These are phyloP conservation scores for Hetaerina americana DNA, from an alignment of 1,140 invertebrate genomes.

Conservation along the genomic window DNA sequence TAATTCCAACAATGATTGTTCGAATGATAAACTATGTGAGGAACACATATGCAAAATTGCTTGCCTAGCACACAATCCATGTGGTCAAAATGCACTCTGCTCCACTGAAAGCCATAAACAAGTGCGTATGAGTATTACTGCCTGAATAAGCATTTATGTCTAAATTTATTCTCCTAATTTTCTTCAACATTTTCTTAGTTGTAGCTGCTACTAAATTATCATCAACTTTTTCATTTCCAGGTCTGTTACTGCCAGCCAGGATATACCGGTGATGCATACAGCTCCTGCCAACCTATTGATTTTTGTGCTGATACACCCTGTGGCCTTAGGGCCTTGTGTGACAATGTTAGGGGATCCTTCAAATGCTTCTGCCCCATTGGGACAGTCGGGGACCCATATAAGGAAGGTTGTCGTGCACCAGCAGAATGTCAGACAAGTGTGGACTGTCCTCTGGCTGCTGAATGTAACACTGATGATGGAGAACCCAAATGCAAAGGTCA, in stretches of 20 bases:
- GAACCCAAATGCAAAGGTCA: slow-evolving; percentile 57
- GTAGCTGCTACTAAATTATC: no score
- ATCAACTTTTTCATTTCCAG: slow-evolving; percentile 17
- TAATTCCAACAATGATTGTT: slow-evolving; percentile 51
- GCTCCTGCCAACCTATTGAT: slow-evolving; percentile 58
- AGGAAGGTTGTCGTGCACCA: slow-evolving; percentile 58
- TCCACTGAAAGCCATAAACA: slow-evolving; percentile 61
- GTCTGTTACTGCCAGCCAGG: slow-evolving; percentile 74
- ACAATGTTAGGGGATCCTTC: slow-evolving; percentile 65
- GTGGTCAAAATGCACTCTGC: slow-evolving; percentile 70
- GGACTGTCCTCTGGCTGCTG: slow-evolving; percentile 63
- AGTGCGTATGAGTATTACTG: no score
- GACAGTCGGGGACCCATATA: slow-evolving; percentile 69
- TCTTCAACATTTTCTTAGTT: not conserved
- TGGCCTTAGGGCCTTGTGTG: slow-evolving; percentile 66
- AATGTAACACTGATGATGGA: slow-evolving; percentile 52
- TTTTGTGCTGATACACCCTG: slow-evolving; percentile 66
- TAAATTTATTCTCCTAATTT: not conserved
- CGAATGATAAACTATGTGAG: slow-evolving; percentile 67
- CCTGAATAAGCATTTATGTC: no score
- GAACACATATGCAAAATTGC: slow-evolving; percentile 69
- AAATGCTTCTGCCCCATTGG: slow-evolving; percentile 64
- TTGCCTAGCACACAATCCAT: slow-evolving; percentile 64
- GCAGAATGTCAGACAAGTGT: slow-evolving; percentile 61
- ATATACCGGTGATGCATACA: slow-evolving; percentile 60